Evolutionary conservation across 1,140 invertebrate genomes (phyloP), one percentile per base, ranked within the genome.

Genomic region (silkworm (Bombyx mori)): DNA sequence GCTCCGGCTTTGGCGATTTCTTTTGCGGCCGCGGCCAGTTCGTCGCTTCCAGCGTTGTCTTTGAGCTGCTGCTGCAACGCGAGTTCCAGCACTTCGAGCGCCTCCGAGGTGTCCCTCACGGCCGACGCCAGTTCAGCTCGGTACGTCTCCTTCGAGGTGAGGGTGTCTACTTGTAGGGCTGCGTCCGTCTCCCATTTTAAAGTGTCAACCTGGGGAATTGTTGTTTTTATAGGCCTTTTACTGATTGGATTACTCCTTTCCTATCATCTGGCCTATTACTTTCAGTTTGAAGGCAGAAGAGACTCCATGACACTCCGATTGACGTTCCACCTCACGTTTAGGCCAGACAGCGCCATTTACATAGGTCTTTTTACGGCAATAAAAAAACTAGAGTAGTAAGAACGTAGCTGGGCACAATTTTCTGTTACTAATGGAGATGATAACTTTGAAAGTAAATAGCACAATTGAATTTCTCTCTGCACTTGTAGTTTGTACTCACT

Each of bases 101-200:
- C 60, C 22, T 82, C 82, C 6, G 79, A 81, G 0, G 81, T 69
- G 49, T 87, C 79, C 61, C 78, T 82, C 0, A 95, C 88, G 0
- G 93, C 94, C 9, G 90, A 89, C 12, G 90, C 86, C 8, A 96
- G 74, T 77, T 96, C 94, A 59, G 91, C 91, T 35, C 92, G 78
- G 68, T 95, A 96, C 1, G 94, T 94, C 75, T 95, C 94, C 74
- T 93, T 93, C 1, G 94, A 92, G 22, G 94, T 94, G 53, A 96
- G 90, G 35, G 94, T 96, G 63, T 95, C 91, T 0, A 95, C 94
- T 88, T 96, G 94, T 7, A 94, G 91, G 1, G 92, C 91, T 3
- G 90, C 90, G 62, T 95, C 93, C 6, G 90, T 91, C 69, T 94
- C 93, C 73, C 94, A 94, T 69, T 89, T 92, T 0, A 94, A 76